phyloP scores from a whole-genome alignment of 2,888 invertebrate genomes.

The Nomada fucata region DNA sequence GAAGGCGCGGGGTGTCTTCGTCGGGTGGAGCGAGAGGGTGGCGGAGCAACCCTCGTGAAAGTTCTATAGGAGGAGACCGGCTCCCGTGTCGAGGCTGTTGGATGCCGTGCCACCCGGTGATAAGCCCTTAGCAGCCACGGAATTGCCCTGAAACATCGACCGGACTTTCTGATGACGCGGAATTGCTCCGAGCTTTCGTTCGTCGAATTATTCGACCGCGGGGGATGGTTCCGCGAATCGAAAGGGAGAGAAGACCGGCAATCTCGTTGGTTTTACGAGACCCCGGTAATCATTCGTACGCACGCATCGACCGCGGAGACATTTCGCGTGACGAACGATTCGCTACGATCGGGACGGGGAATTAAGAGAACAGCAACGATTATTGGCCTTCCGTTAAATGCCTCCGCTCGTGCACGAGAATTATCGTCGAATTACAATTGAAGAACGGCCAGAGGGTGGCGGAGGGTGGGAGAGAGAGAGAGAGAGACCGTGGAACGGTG shows the following conservation, averaged over 20 bases:
- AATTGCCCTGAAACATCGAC: conserved; percentile 76
- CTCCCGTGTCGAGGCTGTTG: conserved; percentile 65
- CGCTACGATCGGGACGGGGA: neutral
- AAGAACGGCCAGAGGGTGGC: no score
- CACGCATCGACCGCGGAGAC: conserved; percentile 48
- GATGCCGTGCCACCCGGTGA: conserved; percentile 78
- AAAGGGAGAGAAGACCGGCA: neutral
- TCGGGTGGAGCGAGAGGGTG: conserved; percentile 39
- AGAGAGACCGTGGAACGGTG: neutral
- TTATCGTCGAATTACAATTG: conserved; percentile 16
- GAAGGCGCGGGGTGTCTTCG: conserved; percentile 45
- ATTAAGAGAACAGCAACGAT: conserved; percentile 24
- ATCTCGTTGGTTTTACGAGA: conserved; percentile 44
- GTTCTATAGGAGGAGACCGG: conserved; percentile 63
- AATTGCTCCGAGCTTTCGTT: conserved; percentile 69
- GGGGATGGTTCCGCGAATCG: conserved; percentile 36
- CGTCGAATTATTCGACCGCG: conserved; percentile 68
- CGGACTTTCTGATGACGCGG: conserved; percentile 72
- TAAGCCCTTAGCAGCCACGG: conserved; percentile 74
- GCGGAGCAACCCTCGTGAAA: conserved; percentile 58
- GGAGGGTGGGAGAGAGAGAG: neutral
- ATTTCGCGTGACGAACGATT: conserved; percentile 46
- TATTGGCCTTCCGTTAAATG: conserved; percentile 1
- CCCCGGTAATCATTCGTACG: conserved; percentile 45
- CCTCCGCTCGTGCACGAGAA: conserved; percentile 9